Base-by-base conservation (phyloP, 37 sponge, comb jelly and placozoan genomes). In the Haliclona indistincta region DNA sequence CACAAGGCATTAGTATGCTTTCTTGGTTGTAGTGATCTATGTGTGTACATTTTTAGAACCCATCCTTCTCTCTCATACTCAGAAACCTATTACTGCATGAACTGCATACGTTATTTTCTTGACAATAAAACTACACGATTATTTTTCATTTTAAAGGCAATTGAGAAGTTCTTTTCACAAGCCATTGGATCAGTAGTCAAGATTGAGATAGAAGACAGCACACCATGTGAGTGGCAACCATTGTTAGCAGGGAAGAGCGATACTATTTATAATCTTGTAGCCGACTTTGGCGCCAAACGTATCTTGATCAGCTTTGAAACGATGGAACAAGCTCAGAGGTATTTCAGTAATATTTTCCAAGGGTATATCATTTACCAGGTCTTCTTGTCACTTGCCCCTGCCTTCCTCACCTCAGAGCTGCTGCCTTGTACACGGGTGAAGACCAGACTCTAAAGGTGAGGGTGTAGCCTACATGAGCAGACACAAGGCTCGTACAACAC, bases 151-250 rank as follows among this genome's bases (percentile, higher is more conserved):
- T 49, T 70, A 22, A 52, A 84, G 84, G 56, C 37, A 6, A 43
- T 84, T 3, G 77, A 84, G 47, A 38, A 35, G 3, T 32, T 68
- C 32, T 43, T 84, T 36, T 44, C 35, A 1, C 70, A 68, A 25
- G n/a, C 60, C 13, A 28, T 76, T 36, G 77, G 77, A 2, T 70
- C 30, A 23, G 72, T 84, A 34, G 38, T 76, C 15, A 84, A 84
- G 54, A 47, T 84, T 70, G 84, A 84, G 75, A 76, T 84, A 37
- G 84, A 84, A 76, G 84, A 84, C 2, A 45, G 75, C 70, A 67
- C 28, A 71, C 34, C 52, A 10, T 29, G 34, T 65, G 22, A 22
- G 30, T 29, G 26, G 7, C 7, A 36, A 36, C 30, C 3, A 19
- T 29, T 40, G 2, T 43, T 26, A 15, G 3, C 3, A 41, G 3